Evolutionary conservation across 2,888 invertebrate genomes (phyloP).

Genomic region (Chloroclystis v-ata): DNA sequence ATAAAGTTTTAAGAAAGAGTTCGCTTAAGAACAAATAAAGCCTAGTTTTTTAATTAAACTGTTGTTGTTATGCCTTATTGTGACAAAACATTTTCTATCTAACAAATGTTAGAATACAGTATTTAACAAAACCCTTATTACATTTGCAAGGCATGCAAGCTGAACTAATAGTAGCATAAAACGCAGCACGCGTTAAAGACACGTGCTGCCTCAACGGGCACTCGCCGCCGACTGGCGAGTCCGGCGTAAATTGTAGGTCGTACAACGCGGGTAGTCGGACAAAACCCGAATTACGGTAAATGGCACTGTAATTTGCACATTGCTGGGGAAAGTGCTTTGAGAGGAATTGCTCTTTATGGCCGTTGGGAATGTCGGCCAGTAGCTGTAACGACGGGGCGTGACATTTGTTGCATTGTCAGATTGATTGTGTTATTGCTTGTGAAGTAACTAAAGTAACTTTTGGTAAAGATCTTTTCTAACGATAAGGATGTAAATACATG

Average conservation of each 20-base stretch:
- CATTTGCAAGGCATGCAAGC: slow-evolving; percentile 13
- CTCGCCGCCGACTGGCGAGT: slow-evolving; percentile 52
- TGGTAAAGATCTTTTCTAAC: no score
- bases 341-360: slow-evolving; percentile 46
- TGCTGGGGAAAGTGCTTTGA: slow-evolving; percentile 42
- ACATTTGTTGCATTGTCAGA: slow-evolving; percentile 12
- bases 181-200: slow-evolving; percentile 62
- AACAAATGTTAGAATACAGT: no score
- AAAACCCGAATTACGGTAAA: slow-evolving; percentile 58
- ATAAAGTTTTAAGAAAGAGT: no score
- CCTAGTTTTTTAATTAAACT: no score
- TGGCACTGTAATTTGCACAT: slow-evolving; percentile 61
- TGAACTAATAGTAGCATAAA: slow-evolving; percentile 50
- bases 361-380: slow-evolving; percentile 31
- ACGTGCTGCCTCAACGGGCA: slow-evolving; percentile 47
- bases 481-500: no score
- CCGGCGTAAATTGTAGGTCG: slow-evolving; percentile 60
- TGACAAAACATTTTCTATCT: no score
- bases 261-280: slow-evolving; percentile 52
- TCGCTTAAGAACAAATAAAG: no score
- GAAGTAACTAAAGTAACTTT: no score
- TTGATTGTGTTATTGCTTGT: slow-evolving; percentile 2
- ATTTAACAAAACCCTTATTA: slow-evolving; percentile 6
- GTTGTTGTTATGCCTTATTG: no score
- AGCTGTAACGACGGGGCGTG: slow-evolving; percentile 21